These are phyloP conservation scores for Perizoma affinitatum DNA, from an alignment of 2,888 invertebrate genomes.

Conservation along the genomic window DNA sequence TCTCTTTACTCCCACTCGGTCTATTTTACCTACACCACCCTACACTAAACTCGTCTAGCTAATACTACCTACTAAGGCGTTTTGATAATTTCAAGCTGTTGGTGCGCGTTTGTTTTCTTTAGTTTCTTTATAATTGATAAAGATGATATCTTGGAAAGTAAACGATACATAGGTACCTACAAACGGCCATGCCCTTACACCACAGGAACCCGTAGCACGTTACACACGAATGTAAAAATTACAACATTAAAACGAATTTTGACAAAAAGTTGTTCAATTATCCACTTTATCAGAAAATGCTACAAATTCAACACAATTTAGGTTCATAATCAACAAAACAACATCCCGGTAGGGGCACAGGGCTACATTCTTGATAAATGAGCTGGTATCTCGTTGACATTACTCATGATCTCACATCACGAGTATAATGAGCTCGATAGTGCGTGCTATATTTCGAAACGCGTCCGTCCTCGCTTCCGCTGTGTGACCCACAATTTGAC, in stretches of 20 bases:
- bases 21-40: background rate
- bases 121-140: conserved; percentile 1
- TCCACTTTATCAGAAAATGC: no score
- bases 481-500: conserved; percentile 65
- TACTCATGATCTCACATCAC: conserved; percentile 60
- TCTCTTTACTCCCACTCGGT: background rate
- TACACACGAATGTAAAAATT: no score
- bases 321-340: conserved; percentile 14
- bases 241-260: no score
- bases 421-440: conserved; percentile 70
- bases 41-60: background rate
- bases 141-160: conserved; percentile 6
- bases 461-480: conserved; percentile 74
- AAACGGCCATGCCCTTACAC: background rate
- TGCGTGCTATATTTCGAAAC: conserved; percentile 76
- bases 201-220: background rate
- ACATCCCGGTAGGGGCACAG: conserved; percentile 18
- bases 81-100: background rate
- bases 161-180: background rate
- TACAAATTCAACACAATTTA: conserved; percentile 7
- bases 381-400: conserved; percentile 55
- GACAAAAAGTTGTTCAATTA: no score
- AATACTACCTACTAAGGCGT: background rate
- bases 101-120: conserved; percentile 7
- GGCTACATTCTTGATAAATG: conserved; percentile 47